These are phyloP conservation scores for Tetanocera ferruginea DNA, from an alignment of 2,888 invertebrate species.

Conservation along the genomic window DNA sequence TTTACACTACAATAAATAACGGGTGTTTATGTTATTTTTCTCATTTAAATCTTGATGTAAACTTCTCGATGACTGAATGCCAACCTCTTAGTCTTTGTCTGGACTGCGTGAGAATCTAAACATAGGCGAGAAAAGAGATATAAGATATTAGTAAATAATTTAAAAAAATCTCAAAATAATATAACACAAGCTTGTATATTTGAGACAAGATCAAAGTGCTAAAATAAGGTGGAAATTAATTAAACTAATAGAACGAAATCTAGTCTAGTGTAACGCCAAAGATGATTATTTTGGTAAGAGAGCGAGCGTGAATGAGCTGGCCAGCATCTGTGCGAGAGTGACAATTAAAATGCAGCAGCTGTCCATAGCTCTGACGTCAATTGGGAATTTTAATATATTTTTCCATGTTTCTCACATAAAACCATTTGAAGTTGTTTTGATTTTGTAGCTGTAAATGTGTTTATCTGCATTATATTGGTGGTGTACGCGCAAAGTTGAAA, in stretches of 20 bases:
- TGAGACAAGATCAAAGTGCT: neutral
- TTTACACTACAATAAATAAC: neutral
- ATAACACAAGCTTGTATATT: neutral
- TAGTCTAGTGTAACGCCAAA: neutral
- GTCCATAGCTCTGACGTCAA: constrained; percentile 13
- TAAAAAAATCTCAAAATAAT: neutral
- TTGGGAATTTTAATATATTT: neutral
- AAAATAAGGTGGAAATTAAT: too few relatives aligned
- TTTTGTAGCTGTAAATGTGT: neutral
- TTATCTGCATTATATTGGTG: neutral
- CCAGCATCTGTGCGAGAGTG: neutral
- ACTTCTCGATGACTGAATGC: constrained; percentile 1
- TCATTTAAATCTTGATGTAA: neutral
- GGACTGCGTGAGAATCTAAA: neutral
- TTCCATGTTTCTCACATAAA: neutral
- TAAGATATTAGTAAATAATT: neutral
- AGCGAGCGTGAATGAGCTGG: neutral
- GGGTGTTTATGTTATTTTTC: neutral
- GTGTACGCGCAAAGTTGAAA: neutral
- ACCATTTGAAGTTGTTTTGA: neutral
- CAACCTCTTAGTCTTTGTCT: neutral
- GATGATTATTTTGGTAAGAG: neutral
- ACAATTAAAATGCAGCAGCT: constrained; percentile 12
- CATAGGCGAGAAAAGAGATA: neutral
- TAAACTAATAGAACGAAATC: neutral